Conservation (phyloP, 2,888 invertebrate genomes). For the Exocentrus adspersus region DNA sequence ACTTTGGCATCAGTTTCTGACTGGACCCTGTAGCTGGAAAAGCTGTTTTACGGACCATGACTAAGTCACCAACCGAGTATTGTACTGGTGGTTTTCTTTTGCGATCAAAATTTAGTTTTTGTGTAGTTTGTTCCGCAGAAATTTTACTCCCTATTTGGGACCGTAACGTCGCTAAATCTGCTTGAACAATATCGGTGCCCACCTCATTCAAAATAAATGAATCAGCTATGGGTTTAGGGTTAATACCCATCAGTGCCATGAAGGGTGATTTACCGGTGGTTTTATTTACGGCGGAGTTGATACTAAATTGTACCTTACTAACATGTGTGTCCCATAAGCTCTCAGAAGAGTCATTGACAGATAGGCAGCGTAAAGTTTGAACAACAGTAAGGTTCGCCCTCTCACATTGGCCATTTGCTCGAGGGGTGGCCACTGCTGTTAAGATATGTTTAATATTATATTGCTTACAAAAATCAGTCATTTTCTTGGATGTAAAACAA, state of each 20-base stretch:
- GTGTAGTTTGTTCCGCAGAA: neutral
- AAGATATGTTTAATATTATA: neutral
- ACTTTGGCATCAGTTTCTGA: neutral
- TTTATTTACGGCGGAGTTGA: neutral
- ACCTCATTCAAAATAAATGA: neutral
- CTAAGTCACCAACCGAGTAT: neutral
- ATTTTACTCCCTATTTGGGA: neutral
- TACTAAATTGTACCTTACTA: neutral
- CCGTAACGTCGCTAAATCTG: neutral
- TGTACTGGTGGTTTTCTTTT: neutral
- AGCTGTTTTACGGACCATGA: neutral
- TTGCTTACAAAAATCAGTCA: neutral
- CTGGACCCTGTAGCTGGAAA: neutral
- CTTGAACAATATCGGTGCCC: neutral
- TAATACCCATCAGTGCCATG: neutral
- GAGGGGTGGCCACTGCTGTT: neutral
- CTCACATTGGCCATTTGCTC: slow-evolving; percentile 3
- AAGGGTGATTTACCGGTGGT: neutral
- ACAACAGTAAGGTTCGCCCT: neutral
- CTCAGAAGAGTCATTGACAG: neutral
- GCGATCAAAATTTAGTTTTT: neutral
- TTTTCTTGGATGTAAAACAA: neutral
- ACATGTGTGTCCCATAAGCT: neutral
- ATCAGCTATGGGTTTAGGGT: neutral
- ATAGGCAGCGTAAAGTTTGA: neutral